Percentiles rank a stretch among this genome's conserved stretches.
Conservation (phyloP, 2,888 invertebrate genomes). For the Drosophila gaucha region DNA sequence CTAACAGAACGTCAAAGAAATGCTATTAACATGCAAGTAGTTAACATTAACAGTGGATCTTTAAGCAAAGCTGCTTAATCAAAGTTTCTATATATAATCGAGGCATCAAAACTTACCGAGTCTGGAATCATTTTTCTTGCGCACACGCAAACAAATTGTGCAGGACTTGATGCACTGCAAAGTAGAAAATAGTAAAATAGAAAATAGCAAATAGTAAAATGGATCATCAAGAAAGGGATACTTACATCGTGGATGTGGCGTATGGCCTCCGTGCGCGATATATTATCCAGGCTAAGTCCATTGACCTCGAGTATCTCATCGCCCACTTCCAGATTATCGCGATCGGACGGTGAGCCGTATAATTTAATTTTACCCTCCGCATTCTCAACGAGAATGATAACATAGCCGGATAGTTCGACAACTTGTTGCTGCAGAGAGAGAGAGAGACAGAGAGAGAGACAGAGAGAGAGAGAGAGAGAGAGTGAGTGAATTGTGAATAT, state of each 20-base stretch:
- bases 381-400: conserved; percentile 96
- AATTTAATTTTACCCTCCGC: conserved; percentile 97
- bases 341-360: conserved; percentile 96
- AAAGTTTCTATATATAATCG: too few relatives aligned
- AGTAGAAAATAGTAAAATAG: too few relatives aligned
- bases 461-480: background rate
- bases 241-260: conserved; percentile 97
- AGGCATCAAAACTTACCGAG: conserved; percentile 93
- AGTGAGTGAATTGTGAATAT: background rate
- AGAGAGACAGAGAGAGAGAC: background rate
- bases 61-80: too few relatives aligned
- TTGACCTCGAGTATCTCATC: conserved; percentile 99
- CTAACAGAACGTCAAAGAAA: conserved; percentile 11
- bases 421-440: conserved; percentile 84
- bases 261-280: conserved; percentile 96
- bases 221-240: too few relatives aligned
- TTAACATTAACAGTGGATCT: background rate
- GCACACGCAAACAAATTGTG: conserved; percentile 96
- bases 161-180: conserved; percentile 97
- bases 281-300: conserved; percentile 95
- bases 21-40: conserved; percentile 13
- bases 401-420: conserved; percentile 97
- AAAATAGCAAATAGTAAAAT: too few relatives aligned
- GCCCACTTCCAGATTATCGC: conserved; percentile 96
- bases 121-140: conserved; percentile 93